Percentiles rank a stretch among this genome's conserved stretches.
Evolutionary conservation across 2,888 invertebrate genomes (phyloP).

Genomic region (Troglohyphantes excavatus): DNA sequence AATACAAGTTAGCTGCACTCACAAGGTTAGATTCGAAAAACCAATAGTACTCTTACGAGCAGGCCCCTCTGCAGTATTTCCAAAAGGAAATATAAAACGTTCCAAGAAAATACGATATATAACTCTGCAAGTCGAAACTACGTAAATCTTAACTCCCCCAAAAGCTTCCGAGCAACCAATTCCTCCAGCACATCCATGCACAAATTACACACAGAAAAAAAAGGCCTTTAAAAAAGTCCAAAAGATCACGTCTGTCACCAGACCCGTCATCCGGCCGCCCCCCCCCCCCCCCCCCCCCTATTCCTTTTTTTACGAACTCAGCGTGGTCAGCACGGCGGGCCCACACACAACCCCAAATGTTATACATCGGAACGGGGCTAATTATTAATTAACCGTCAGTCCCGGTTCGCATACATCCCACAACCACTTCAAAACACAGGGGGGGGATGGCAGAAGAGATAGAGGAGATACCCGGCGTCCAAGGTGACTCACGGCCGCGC

Average conservation of each 20-base stretch:
- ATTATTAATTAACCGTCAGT: slow-evolving; percentile 76
- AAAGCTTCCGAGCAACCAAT: not conserved
- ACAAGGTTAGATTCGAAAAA: no score
- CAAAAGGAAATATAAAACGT: no score
- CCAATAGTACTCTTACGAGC: no score
- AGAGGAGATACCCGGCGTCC: slow-evolving; percentile 43
- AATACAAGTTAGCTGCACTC: no score
- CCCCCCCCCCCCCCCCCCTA: no score
- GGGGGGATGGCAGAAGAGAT: slow-evolving; percentile 55
- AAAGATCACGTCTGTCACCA: not conserved
- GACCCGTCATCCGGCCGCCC: not conserved
- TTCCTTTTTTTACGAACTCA: not conserved
- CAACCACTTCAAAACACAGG: slow-evolving; percentile 30
- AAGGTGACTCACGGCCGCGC: slow-evolving; percentile 75
- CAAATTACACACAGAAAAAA: not conserved
- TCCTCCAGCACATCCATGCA: not conserved
- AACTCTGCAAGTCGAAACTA: no score
- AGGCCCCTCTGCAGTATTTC: no score
- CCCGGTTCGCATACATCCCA: slow-evolving; percentile 62
- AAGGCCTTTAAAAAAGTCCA: not conserved
- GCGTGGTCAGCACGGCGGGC: not conserved
- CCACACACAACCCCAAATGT: not conserved
- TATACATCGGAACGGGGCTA: slow-evolving; percentile 48
- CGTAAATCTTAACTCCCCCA: not conserved
- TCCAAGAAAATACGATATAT: no score